phyloP scores from a whole-genome alignment of 2,113 vertebrate species.

The zebrafish (Danio rerio) region DNA sequence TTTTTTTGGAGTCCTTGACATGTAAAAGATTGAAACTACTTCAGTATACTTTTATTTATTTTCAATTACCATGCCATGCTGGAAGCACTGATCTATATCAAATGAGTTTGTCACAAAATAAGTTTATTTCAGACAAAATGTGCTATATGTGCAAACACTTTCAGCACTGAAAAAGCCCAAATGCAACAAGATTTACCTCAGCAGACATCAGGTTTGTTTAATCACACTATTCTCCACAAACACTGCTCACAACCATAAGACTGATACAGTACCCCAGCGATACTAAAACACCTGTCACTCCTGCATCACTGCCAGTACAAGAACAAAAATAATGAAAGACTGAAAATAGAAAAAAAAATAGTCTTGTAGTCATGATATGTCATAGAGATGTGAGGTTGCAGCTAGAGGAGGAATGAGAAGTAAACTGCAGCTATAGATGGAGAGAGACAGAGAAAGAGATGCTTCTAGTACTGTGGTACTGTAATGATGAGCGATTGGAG shows the following conservation, averaged over 20 bases:
- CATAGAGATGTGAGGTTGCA: conserved; percentile 11
- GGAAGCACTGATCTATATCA: too few species aligned
- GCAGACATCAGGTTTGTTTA: background rate
- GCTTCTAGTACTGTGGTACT: conserved; percentile 13
- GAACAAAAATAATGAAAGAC: background rate
- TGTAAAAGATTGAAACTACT: too few species aligned
- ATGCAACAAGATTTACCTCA: background rate
- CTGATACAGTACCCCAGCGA: background rate
- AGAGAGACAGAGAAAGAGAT: background rate
- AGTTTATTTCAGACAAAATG: background rate
- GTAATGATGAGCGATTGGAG: conserved; percentile 40
- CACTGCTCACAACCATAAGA: background rate
- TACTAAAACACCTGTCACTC: conserved; percentile 54
- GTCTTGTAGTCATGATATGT: background rate
- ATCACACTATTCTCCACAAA: background rate
- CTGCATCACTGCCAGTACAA: background rate
- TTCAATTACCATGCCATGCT: too few species aligned
- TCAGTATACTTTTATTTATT: too few species aligned
- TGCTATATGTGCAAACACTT: background rate
- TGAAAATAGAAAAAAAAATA: conserved; percentile 25
- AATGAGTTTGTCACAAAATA: background rate
- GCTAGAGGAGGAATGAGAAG: conserved; percentile 22
- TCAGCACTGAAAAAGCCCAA: background rate
- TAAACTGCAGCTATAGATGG: background rate
- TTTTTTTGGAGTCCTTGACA: too few species aligned